Evolutionary conservation across 1,140 invertebrate genomes (phyloP).

Genomic region (Mycetomoellerius zeteki): DNA sequence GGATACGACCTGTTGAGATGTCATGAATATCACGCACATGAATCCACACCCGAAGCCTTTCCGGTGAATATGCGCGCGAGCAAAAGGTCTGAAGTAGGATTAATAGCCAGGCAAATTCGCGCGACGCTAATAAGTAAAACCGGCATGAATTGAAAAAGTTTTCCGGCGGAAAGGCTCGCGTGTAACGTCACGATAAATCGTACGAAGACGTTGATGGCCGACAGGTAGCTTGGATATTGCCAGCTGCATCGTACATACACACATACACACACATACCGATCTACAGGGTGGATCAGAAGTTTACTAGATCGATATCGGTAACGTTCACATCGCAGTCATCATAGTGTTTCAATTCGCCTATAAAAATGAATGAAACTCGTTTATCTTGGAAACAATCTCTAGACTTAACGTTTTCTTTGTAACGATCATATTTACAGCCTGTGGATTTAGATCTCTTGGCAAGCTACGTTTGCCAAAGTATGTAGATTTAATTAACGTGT

Average conservation of each 20-base stretch:
- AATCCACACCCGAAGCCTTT: constrained; percentile 11
- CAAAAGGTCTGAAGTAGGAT: constrained; percentile 70
- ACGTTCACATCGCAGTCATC: not conserved
- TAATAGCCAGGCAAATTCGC: constrained; percentile 74
- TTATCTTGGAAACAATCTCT: not conserved
- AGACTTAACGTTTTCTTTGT: constrained; percentile 15
- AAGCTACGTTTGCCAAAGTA: not conserved
- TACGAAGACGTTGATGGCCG: constrained; percentile 73
- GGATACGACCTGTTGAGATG: constrained; percentile 31
- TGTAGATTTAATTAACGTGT: not conserved
- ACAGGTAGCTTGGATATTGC: constrained; percentile 69
- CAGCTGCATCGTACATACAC: not conserved
- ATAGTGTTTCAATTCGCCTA: not conserved
- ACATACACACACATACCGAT: not conserved
- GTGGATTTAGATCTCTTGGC: not conserved
- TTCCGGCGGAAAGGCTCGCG: constrained; percentile 67
- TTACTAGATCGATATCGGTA: constrained; percentile 28
- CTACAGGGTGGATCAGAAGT: constrained; percentile 51
- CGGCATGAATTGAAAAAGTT: constrained; percentile 73
- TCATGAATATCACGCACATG: constrained; percentile 26
- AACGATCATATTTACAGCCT: not conserved
- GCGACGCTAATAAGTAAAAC: constrained; percentile 72
- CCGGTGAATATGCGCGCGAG: constrained; percentile 54
- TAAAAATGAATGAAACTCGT: not conserved
- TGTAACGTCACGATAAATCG: constrained; percentile 76